phyloP scores from a whole-genome alignment of 2,888 invertebrate genomes.

The Metallyticus violacea region DNA sequence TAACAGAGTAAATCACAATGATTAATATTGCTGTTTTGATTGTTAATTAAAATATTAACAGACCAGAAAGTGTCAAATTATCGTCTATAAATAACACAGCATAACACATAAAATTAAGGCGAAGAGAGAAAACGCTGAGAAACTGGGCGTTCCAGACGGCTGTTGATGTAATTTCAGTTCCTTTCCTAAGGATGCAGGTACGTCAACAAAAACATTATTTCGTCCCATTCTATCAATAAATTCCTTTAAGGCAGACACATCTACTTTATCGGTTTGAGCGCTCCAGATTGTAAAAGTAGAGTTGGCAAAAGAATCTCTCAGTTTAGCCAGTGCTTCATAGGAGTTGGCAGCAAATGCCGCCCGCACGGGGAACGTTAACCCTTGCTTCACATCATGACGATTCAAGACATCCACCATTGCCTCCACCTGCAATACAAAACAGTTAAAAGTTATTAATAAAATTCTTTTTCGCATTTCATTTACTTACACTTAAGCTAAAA shows the following conservation, averaged over 20 bases:
- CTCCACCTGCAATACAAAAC: conserved; percentile 60
- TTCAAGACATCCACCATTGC: not conserved
- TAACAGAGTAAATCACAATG: too few species aligned
- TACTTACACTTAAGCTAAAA: too few species aligned
- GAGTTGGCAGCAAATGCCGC: conserved; percentile 69
- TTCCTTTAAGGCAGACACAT: conserved; percentile 60
- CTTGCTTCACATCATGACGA: conserved; percentile 51
- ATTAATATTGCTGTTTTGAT: too few species aligned
- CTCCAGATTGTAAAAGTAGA: conserved; percentile 82
- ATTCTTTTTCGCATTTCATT: too few species aligned
- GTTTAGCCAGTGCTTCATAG: conserved; percentile 54
- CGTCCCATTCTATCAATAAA: conserved; percentile 61
- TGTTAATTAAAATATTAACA: too few species aligned
- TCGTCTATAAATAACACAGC: too few species aligned
- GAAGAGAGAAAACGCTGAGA: not conserved
- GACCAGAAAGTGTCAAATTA: too few species aligned
- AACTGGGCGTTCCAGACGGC: not conserved
- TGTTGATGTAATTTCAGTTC: conserved; percentile 42
- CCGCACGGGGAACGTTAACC: conserved; percentile 77
- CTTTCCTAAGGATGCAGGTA: conserved; percentile 61
- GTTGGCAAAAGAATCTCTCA: conserved; percentile 45
- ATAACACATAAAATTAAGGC: not conserved
- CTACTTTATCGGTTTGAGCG: conserved; percentile 62
- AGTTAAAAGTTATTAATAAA: too few species aligned
- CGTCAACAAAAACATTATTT: conserved; percentile 71